Conservation (phyloP, 2,888 invertebrate species). For the Ophioninae sp. region DNA sequence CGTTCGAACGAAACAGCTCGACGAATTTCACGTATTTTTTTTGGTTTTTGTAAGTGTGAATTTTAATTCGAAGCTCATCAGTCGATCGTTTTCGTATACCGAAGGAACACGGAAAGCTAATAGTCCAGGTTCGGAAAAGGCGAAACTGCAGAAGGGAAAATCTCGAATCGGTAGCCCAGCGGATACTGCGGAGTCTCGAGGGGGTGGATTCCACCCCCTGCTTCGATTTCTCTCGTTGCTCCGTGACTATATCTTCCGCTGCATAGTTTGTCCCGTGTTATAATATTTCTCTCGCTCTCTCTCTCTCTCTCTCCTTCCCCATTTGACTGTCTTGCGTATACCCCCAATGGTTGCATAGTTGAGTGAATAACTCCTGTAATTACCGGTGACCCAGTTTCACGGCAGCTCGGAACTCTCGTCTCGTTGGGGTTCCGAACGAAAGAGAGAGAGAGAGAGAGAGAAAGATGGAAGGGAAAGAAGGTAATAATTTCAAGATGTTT, state of each 20-base stretch:
- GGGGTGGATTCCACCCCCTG: conserved; percentile 4
- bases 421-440: conserved; percentile 5
- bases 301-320: not conserved
- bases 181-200: not conserved
- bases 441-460: not conserved
- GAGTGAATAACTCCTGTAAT: conserved; percentile 75
- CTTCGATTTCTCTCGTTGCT: conserved; percentile 18
- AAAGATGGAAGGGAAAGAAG: not conserved
- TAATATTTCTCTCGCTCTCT: conserved; percentile 19
- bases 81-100: too few relatives aligned
- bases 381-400: conserved; percentile 72
- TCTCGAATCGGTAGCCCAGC: conserved; percentile 69
- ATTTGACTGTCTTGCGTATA: not conserved
- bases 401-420: conserved; percentile 33
- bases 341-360: conserved; percentile 66
- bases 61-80: too few relatives aligned
- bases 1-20: conserved; percentile 10
- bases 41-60: too few relatives aligned
- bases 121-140: not conserved
- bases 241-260: conserved; percentile 3
- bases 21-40: too few relatives aligned
- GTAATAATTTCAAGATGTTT: conserved; percentile 6
- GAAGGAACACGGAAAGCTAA: not conserved
- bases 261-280: conserved; percentile 34
- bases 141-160: conserved; percentile 45